Base-by-base conservation (phyloP, 2,888 invertebrate genomes). In the Aricia artaxerxes region DNA sequence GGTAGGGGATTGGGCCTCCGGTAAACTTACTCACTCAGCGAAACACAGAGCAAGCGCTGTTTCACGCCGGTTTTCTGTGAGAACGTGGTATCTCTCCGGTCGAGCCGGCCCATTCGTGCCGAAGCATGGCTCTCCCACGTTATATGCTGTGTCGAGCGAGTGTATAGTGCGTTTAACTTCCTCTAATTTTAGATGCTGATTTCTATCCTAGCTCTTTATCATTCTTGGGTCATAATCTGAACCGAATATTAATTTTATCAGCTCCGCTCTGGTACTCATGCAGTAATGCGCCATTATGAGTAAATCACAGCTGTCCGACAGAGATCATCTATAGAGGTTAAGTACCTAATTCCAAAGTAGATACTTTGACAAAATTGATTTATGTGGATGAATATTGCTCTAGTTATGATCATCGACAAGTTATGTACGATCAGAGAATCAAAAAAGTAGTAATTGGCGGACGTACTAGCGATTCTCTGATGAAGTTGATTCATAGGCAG, bases 171-270 rank as follows among this genome's bases (percentile, higher is more conserved):
- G 31, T 24, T 35, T 69, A 9, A 69, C 5, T 69, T 35, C 69
- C 31, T 35, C 35, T 69, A 35, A 69, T 69, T 69, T 69, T 69
- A 69, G 69, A 69, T 35, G 13, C 35, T 35, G 69, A 69, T 13
- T 69, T 69, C 35, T 35, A 69, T 69, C 69, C 69, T 69, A 69
- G 69, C 69, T 35, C 35, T 69, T 69, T 69, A 69, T 69, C 69
- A 9, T 69, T 76, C 76, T 1, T 53, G 35, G 76, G 76, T 53
- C 76, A 31, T 49, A 49, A 75, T 75, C 75, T 75, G 75, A 75
- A 75, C 75, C 75, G 44, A 75, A 75, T 75, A 49, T 75, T 75
- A 53, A 75, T 75, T 24, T 24, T 24, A 24, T 24, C 24, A 24
- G 24, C 24, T 24, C 75, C 13, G 49, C 53, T 75, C 69, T 13